Percentiles rank a stretch among this genome's conserved stretches.
These are phyloP conservation scores for Lepidocolaptes lacrymiger DNA, from an alignment of 2,797 vertebrate genomes.

Conservation along the genomic window DNA sequence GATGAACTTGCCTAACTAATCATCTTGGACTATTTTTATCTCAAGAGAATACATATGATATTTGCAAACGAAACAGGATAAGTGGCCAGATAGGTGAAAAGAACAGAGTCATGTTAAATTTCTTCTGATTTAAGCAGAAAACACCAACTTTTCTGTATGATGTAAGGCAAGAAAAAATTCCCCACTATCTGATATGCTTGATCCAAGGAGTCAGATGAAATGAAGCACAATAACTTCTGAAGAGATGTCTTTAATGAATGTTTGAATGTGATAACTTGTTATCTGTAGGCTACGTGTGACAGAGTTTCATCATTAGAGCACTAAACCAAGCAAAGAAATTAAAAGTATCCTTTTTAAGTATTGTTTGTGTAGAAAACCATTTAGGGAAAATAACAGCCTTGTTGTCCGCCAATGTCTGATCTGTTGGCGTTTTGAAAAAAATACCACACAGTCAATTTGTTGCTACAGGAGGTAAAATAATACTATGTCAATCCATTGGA, in stretches of 20 bases:
- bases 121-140: conserved; percentile 69
- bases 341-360: not conserved
- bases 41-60: conserved; percentile 68
- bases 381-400: not conserved
- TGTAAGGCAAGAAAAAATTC: not conserved
- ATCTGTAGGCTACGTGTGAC: not conserved
- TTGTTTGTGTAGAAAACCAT: not conserved
- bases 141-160: not conserved
- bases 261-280: not conserved
- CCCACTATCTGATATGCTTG: not conserved
- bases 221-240: not conserved
- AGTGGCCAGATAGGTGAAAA: conserved; percentile 57
- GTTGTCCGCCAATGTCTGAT: not conserved
- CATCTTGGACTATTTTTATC: conserved; percentile 74
- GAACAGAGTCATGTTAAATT: conserved; percentile 44
- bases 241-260: not conserved
- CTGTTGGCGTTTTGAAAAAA: not conserved
- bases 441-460: not conserved
- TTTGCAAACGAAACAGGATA: conserved; percentile 72
- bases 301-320: not conserved
- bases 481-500: not conserved
- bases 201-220: not conserved
- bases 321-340: not conserved
- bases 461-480: conserved; percentile 49
- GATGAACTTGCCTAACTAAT: conserved; percentile 69